Conservation (phyloP, 2,888 invertebrate species). For the Nomada ferruginata region DNA sequence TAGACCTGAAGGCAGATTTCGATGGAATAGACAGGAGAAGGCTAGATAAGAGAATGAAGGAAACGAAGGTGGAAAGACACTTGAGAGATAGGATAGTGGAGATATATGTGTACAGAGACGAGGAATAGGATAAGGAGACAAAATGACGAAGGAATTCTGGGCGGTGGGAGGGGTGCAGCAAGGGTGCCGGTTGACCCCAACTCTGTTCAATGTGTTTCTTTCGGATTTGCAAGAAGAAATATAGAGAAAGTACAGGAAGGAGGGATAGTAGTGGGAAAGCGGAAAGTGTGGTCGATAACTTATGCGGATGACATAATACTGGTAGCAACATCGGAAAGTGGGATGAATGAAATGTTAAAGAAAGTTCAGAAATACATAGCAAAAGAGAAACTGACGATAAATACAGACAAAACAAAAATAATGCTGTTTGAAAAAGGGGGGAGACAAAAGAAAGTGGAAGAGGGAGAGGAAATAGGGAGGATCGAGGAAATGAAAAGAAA, state of each 20-base stretch:
- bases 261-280: background rate
- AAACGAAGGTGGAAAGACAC: background rate
- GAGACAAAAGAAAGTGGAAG: background rate
- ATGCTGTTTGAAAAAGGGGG: slow-evolving; percentile 10
- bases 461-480: background rate
- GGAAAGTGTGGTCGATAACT: background rate
- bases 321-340: background rate
- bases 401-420: background rate
- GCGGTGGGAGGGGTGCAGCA: background rate
- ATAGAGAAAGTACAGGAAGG: background rate
- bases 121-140: background rate
- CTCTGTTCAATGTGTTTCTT: background rate
- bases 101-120: background rate
- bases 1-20: background rate
- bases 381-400: background rate
- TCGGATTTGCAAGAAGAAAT: background rate
- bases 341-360: background rate
- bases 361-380: background rate
- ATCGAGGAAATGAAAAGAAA: background rate
- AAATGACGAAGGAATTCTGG: background rate
- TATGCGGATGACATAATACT: slow-evolving; percentile 1
- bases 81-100: background rate
- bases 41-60: background rate
- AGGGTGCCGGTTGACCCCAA: background rate
- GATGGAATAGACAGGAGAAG: background rate